phyloP scores from a whole-genome alignment of 2,888 invertebrate genomes.

The Cremastinae sp. region DNA sequence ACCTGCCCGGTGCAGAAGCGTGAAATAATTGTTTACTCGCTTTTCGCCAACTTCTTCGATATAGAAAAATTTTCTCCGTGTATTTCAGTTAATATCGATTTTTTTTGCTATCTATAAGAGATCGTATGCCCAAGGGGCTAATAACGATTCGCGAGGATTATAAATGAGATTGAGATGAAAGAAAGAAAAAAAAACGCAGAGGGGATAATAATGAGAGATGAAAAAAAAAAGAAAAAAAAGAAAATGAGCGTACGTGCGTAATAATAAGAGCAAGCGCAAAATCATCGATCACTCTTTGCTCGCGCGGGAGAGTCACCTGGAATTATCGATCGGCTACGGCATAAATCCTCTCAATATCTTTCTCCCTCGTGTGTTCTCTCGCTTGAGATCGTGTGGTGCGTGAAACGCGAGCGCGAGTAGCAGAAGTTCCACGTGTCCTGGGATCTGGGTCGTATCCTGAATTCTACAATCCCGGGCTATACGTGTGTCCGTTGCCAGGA shows the following conservation, averaged over 20 bases:
- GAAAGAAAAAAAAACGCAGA: conserved; percentile 31
- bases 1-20: no score
- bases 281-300: conserved; percentile 69
- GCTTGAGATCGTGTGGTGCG: conserved; percentile 31
- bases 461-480: conserved; percentile 67
- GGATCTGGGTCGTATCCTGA: conserved; percentile 77
- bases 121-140: no score
- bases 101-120: no score
- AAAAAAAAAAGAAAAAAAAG: conserved; percentile 36
- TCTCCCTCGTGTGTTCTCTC: conserved; percentile 7
- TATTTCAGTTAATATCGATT: no score
- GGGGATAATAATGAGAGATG: background rate
- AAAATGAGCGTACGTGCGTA: background rate
- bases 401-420: conserved; percentile 46
- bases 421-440: conserved; percentile 65
- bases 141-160: no score
- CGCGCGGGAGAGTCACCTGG: conserved; percentile 64
- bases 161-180: background rate
- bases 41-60: no score
- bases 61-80: no score
- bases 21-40: no score
- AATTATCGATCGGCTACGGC: conserved; percentile 76
- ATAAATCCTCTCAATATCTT: conserved; percentile 61
- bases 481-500: no score
- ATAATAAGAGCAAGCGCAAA: conserved; percentile 51